Base-by-base conservation (phyloP, 2,888 invertebrate genomes). In the Phaedon cochleariae region DNA sequence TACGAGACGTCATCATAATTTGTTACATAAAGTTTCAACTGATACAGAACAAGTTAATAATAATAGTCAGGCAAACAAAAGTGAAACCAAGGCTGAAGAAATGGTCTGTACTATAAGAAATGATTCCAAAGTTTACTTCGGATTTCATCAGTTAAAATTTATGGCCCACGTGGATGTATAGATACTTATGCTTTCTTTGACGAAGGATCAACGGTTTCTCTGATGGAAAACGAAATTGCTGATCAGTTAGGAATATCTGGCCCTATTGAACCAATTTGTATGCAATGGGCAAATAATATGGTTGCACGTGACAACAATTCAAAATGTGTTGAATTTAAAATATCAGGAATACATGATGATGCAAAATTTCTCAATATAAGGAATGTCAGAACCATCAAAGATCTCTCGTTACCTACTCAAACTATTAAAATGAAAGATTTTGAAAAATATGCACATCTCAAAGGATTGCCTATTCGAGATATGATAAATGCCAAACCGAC, bases 261-360 rank as follows among this genome's bases (percentile, higher is more conserved):
- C 6, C 6, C 6, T 9, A 5, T 9, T 34, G 37, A 58, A 58
- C 37, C 58, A 41, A 21, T 59, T 10, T 63, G 59, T 21, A 49
- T 59, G 26, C 63, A 63, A 51, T 63, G 63, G 63, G 57, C 57
- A 21, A 62, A 62, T 54, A 48, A 37, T 5, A 34, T 34, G 6
- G 31, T 34, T 9, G 1, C 10, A 10, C 6, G 10, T 34, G 10
- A 34, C 9, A 10, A 34, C 2, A 10, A 34, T 34, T 34, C 31
- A 5, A 34, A 34, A 34, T 34, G 6, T 5, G 31, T 34, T 10
- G 9, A 34, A 34, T 34, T 34, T 5, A 10, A 10, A 9, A 34
- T 34, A 9, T 34, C 31, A 9, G 31, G 31, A 9, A 9, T 34
- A 10, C 10, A 10, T 34, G 9, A 34, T 34, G 10, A 49, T 49